Percentiles rank a stretch among this genome's conserved stretches.
These are phyloP conservation scores for Drosophila phalerata DNA, from an alignment of 2,888 invertebrate genomes.

Conservation along the genomic window DNA sequence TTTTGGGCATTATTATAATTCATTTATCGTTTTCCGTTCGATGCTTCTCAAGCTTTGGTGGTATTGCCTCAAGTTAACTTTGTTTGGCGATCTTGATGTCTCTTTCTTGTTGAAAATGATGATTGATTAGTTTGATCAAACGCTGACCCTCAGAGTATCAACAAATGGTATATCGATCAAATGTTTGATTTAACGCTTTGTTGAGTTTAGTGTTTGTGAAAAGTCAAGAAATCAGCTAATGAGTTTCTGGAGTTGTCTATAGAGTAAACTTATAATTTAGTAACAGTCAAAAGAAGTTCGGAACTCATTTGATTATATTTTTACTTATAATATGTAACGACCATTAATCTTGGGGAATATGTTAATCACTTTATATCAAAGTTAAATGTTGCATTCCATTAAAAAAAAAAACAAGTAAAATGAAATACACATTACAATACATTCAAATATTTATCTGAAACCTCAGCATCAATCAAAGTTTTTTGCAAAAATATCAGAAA, in stretches of 20 bases:
- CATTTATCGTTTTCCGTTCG: slow-evolving; percentile 32
- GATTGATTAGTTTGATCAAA: slow-evolving; percentile 76
- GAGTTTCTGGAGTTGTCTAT: slow-evolving; percentile 4
- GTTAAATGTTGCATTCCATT: no score
- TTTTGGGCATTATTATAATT: slow-evolving; percentile 40
- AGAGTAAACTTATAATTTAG: not conserved
- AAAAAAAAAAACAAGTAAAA: no score
- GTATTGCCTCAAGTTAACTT: slow-evolving; percentile 42
- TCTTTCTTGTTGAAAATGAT: slow-evolving; percentile 61
- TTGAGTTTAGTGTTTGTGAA: slow-evolving; percentile 25
- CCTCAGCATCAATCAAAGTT: no score
- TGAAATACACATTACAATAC: no score
- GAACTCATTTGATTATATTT: not conserved
- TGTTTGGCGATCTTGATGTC: slow-evolving; percentile 44
- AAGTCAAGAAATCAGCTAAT: slow-evolving; percentile 24
- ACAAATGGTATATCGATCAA: slow-evolving; percentile 33
- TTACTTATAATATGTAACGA: not conserved
- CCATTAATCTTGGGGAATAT: no score
- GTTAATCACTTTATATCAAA: no score
- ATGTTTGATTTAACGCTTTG: slow-evolving; percentile 70
- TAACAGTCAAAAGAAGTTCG: not conserved
- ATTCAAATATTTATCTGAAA: no score
- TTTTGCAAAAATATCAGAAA: no score
- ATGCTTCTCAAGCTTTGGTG: slow-evolving; percentile 46
- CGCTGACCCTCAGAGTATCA: slow-evolving; percentile 21